Evolutionary conservation across 2,888 invertebrate species (phyloP).

Genomic region (Synanthedon tipuliformis): DNA sequence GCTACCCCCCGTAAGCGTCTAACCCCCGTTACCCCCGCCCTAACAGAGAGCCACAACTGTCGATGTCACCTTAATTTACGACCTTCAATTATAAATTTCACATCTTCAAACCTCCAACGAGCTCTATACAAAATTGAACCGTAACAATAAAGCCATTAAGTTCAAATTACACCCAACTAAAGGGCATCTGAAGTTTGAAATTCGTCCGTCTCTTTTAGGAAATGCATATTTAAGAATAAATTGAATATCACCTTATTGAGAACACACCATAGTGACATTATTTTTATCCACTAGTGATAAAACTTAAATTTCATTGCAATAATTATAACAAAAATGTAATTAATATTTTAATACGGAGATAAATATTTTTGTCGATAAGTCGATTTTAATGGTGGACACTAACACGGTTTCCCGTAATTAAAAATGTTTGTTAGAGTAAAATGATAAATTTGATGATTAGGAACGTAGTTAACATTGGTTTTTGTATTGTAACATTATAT

Average conservation of each 20-base stretch:
- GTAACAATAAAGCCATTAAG: not conserved
- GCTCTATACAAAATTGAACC: constrained; percentile 2
- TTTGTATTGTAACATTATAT: not conserved
- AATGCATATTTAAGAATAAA: constrained; percentile 1
- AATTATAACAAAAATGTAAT: constrained; percentile 12
- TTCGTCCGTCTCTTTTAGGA: constrained; percentile 7
- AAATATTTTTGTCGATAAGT: constrained; percentile 37
- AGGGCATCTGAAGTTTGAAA: constrained; percentile 12
- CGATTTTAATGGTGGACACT: constrained; percentile 32
- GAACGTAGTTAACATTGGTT: constrained; percentile 9
- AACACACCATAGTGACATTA: constrained; percentile 2
- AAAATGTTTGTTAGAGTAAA: constrained; percentile 37
- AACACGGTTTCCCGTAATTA: constrained; percentile 54
- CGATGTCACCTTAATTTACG: constrained; percentile 72
- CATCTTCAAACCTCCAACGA: constrained; percentile 6
- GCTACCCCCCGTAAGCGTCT: constrained; percentile 13
- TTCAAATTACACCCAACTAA: not conserved
- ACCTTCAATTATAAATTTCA: constrained; percentile 63
- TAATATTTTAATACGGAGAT: constrained; percentile 30
- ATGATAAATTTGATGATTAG: constrained; percentile 51
- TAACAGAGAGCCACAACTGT: constrained; percentile 54
- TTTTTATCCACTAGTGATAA: not conserved
- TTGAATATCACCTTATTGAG: not conserved
- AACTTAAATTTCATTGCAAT: not conserved
- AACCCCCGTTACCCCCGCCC: no score